Percentiles rank a stretch among this genome's conserved stretches.
These are phyloP conservation scores for Cottoperca gobio DNA, from an alignment of 2,797 vertebrate genomes.

Conservation along the genomic window DNA sequence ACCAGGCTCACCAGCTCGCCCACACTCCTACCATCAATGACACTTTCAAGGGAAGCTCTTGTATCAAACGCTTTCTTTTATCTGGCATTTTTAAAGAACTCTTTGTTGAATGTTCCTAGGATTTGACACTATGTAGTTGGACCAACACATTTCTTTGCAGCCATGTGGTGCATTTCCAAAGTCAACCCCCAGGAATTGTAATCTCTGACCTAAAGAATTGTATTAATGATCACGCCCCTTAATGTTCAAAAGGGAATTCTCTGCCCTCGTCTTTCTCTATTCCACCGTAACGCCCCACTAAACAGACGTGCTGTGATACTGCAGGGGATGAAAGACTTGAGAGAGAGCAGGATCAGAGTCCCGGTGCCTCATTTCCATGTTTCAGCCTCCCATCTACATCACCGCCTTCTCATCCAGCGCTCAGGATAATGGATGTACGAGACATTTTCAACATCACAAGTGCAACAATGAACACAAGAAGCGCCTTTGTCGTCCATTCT, in stretches of 20 bases:
- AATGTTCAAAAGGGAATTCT: conserved; percentile 38
- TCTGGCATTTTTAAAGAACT: conserved; percentile 20
- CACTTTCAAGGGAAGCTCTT: conserved; percentile 24
- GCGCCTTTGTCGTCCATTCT: conserved; percentile 84
- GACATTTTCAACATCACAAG: conserved; percentile 50
- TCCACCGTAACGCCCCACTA: background rate
- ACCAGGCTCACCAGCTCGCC: conserved; percentile 89
- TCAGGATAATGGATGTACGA: conserved; percentile 74
- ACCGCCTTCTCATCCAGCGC: conserved; percentile 84
- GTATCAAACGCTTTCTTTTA: conserved; percentile 39
- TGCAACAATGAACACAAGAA: conserved; percentile 75
- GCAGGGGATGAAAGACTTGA: conserved; percentile 63
- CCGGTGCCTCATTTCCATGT: conserved; percentile 79
- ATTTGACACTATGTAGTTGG: conserved; percentile 24
- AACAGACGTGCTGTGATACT: conserved; percentile 6
- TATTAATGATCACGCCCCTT: conserved; percentile 30
- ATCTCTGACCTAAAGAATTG: conserved; percentile 51
- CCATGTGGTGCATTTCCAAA: conserved; percentile 36
- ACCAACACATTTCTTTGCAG: conserved; percentile 21
- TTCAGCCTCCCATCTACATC: conserved; percentile 79
- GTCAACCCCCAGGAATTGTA: conserved; percentile 39
- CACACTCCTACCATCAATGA: conserved; percentile 85
- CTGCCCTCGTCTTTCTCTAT: conserved; percentile 43
- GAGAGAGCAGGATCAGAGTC: conserved; percentile 86
- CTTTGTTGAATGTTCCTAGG: conserved; percentile 40